Conservation (phyloP, 2,888 invertebrate genomes). For the Dendrolimus houi region DNA sequence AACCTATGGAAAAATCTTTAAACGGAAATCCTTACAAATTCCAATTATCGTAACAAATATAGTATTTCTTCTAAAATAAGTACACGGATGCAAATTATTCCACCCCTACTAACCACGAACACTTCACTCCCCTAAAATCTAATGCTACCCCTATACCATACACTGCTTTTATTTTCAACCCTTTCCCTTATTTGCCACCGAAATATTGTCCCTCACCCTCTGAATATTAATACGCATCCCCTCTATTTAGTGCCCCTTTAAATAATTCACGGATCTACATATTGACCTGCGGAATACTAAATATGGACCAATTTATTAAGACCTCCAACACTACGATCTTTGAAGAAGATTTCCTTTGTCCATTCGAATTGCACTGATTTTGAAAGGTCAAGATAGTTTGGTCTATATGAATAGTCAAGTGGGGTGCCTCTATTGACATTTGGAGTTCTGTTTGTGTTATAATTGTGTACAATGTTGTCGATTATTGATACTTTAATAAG, state of each 20-base stretch:
- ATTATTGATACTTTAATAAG: constrained; percentile 6
- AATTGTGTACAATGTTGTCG: constrained; percentile 1
- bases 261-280: constrained; percentile 59
- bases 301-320: constrained; percentile 29
- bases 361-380: constrained; percentile 1
- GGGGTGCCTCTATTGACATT: constrained; percentile 20
- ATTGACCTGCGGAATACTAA: constrained; percentile 52
- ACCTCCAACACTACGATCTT: constrained; percentile 12
- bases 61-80: too few species aligned
- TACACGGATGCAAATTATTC: not conserved
- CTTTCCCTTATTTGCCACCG: constrained; percentile 41
- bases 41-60: too few species aligned
- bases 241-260: constrained; percentile 56
- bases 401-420: constrained; percentile 21
- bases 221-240: constrained; percentile 61
- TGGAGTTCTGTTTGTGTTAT: constrained; percentile 2
- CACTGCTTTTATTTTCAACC: constrained; percentile 45
- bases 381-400: constrained; percentile 15
- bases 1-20: too few species aligned
- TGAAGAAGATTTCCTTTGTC: constrained; percentile 2
- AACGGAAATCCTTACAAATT: too few species aligned
- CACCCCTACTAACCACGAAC: not conserved
- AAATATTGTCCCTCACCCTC: constrained; percentile 56
- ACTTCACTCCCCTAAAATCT: not conserved
- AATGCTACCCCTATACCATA: constrained; percentile 22